These are phyloP conservation scores for Achroia grisella DNA, from an alignment of 1,140 invertebrate genomes.

Conservation along the genomic window DNA sequence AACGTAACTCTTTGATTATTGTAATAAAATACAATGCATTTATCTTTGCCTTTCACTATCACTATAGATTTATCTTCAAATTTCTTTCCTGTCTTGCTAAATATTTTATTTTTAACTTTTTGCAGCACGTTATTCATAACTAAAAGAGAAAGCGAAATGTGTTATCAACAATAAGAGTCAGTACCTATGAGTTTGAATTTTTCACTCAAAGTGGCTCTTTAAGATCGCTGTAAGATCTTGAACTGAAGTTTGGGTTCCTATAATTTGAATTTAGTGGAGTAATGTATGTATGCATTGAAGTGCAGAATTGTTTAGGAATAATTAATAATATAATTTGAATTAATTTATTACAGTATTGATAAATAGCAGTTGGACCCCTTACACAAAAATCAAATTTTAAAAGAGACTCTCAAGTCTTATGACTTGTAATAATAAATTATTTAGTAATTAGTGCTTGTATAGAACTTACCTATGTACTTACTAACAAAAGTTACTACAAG, in stretches of 20 bases:
- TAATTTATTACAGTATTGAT: too few species aligned
- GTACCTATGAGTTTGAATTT: too few species aligned
- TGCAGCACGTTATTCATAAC: too few species aligned
- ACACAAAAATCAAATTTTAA: background rate
- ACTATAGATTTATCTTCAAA: too few species aligned
- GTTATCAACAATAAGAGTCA: too few species aligned
- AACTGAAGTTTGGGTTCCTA: constrained; percentile 66
- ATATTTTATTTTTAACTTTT: too few species aligned
- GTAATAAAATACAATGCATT: constrained; percentile 10
- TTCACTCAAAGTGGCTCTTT: background rate
- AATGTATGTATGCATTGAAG: constrained; percentile 10
- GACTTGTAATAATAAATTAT: background rate
- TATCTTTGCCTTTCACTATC: constrained; percentile 6
- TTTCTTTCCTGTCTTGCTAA: too few species aligned
- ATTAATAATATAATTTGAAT: too few species aligned
- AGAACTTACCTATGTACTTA: constrained; percentile 3
- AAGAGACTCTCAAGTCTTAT: background rate
- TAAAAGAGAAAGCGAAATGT: too few species aligned
- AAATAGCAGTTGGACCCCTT: too few species aligned
- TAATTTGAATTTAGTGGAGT: constrained; percentile 54
- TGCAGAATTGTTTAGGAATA: background rate
- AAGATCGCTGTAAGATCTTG: constrained; percentile 46
- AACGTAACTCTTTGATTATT: constrained; percentile 51
- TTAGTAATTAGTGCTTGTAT: constrained; percentile 3
- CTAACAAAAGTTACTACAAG: constrained; percentile 13